Conservation (phyloP, 1,140 invertebrate species). For the Portunus trituberculatus region DNA sequence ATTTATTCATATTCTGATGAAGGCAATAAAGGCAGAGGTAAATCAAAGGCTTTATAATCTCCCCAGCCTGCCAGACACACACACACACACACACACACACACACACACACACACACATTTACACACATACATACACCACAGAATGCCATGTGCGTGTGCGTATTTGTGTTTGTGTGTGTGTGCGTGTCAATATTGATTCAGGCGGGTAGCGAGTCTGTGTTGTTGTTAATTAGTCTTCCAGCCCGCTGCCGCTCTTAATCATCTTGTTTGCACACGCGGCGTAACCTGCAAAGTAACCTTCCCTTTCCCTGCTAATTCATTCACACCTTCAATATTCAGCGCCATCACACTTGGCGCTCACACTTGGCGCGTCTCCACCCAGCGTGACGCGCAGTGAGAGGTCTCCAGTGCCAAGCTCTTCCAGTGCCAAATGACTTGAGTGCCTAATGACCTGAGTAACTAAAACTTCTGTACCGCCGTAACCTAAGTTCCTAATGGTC, state of each 20-base stretch:
- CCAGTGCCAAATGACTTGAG: too few species aligned
- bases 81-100: slow-evolving; percentile 18
- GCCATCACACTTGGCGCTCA: not conserved
- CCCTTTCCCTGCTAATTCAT: not conserved
- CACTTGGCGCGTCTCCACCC: not conserved
- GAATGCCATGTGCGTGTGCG: not conserved
- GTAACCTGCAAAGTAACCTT: not conserved
- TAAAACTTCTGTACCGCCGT: too few species aligned
- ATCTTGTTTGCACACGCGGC: not conserved
- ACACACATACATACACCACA: not conserved
- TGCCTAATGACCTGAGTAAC: too few species aligned
- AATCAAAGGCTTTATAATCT: not conserved
- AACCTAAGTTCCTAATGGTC: too few species aligned
- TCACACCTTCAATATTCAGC: too few species aligned
- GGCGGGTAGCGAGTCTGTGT: not conserved
- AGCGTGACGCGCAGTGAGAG: not conserved
- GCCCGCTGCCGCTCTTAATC: not conserved
- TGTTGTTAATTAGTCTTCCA: not conserved
- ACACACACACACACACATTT: not conserved
- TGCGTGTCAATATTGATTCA: not conserved
- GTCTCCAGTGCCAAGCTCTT: too few species aligned
- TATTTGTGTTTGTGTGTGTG: not conserved
- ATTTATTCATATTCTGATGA: slow-evolving; percentile 8
- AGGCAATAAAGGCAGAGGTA: slow-evolving; percentile 1
- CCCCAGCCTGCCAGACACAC: not conserved